Conservation (phyloP, 2,113 vertebrate species). For the Grallaria varia region DNA sequence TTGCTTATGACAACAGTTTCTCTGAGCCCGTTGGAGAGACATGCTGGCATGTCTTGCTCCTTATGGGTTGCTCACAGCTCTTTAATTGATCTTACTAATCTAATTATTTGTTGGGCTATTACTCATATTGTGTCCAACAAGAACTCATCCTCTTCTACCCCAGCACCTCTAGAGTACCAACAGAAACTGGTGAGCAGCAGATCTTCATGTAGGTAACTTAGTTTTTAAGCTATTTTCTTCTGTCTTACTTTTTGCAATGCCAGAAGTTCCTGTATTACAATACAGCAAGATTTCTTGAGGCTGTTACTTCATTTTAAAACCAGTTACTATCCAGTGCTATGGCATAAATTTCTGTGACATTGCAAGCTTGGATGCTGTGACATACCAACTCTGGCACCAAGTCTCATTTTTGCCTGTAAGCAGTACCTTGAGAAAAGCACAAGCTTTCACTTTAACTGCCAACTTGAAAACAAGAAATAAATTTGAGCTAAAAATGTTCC, state of each 20-base stretch:
- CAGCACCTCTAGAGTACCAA: neutral
- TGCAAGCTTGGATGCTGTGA: neutral
- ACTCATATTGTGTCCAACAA: neutral
- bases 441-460: neutral
- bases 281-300: neutral
- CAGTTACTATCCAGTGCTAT: neutral
- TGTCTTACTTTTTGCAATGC: neutral
- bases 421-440: neutral
- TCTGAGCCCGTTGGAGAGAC: neutral
- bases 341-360: neutral
- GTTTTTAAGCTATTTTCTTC: neutral
- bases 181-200: neutral
- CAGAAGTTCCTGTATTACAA: neutral
- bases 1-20: neutral
- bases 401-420: neutral
- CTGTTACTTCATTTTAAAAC: neutral
- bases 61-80: neutral
- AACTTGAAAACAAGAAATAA: neutral
- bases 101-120: neutral
- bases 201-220: neutral
- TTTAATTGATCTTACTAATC: neutral
- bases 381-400: neutral
- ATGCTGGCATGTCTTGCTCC: neutral
- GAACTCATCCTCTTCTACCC: neutral
- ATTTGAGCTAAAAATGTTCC: neutral